Conservation (phyloP, 2,888 invertebrate genomes). For the Sesia bembeciformis region DNA sequence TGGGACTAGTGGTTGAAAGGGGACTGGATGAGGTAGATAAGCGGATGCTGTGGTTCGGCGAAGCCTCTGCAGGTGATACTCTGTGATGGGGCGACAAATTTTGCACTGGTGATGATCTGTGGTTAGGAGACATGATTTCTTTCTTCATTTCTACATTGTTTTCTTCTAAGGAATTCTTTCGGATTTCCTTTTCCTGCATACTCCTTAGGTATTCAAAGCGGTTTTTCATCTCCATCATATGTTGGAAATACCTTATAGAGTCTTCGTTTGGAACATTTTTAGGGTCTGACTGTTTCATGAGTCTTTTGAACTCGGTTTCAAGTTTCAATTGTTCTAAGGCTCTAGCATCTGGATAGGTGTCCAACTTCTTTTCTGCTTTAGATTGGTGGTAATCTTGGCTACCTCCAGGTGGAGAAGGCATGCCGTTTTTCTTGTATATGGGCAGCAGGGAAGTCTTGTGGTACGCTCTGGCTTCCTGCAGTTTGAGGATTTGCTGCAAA, state of each 20-base stretch:
- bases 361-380: constrained; percentile 32
- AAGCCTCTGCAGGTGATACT: constrained; percentile 51
- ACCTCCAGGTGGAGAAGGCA: constrained; percentile 70
- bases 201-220: constrained; percentile 54
- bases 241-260: constrained; percentile 58
- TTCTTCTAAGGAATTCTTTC: constrained; percentile 19
- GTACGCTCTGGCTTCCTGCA: constrained; percentile 88
- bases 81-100: constrained; percentile 40
- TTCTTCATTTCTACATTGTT: constrained; percentile 37
- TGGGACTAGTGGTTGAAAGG: constrained; percentile 71
- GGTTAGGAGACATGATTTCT: constrained; percentile 44
- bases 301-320: constrained; percentile 71
- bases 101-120: constrained; percentile 38
- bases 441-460: constrained; percentile 73
- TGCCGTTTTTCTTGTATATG: constrained; percentile 58
- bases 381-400: constrained; percentile 47
- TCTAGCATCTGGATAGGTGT: constrained; percentile 50
- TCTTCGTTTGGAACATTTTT: constrained; percentile 55
- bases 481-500: constrained; percentile 92
- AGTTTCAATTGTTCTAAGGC: constrained; percentile 66
- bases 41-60: constrained; percentile 51
- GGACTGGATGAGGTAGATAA: constrained; percentile 67
- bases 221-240: constrained; percentile 63
- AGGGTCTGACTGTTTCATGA: constrained; percentile 73
- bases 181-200: constrained; percentile 51